Conservation (phyloP, 1,140 invertebrate genomes). For the Calycopis cecrops region DNA sequence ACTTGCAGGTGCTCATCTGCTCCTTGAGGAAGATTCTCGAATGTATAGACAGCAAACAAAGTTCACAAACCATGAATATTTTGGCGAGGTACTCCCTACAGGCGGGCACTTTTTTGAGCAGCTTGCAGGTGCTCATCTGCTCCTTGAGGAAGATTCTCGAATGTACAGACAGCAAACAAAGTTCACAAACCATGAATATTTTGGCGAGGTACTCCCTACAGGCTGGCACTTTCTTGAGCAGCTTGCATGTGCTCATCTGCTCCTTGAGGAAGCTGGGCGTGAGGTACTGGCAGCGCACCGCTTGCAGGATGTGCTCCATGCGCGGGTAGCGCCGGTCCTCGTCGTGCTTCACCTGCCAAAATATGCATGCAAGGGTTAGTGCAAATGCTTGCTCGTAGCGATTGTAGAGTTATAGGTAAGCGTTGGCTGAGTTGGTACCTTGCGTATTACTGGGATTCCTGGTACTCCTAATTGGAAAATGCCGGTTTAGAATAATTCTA, state of each 20-base stretch:
- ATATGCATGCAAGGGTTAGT: too few species aligned
- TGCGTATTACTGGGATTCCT: too few species aligned
- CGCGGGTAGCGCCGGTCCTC: constrained; percentile 87
- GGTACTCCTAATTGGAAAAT: too few species aligned
- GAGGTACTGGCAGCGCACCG: constrained; percentile 92
- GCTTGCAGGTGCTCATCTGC: constrained; percentile 92
- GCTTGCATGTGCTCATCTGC: constrained; percentile 92
- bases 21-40: constrained; percentile 90
- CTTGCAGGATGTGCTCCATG: constrained; percentile 90
- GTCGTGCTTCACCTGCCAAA: constrained; percentile 81
- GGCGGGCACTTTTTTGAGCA: constrained; percentile 90
- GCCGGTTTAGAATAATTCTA: too few species aligned
- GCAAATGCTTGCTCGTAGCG: too few species aligned
- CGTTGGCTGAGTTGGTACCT: too few species aligned
- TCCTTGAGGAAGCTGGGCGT: constrained; percentile 92
- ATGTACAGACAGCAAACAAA: not conserved
- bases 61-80: constrained; percentile 84
- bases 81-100: constrained; percentile 92
- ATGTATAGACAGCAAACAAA: not conserved
- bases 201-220: constrained; percentile 92
- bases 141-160: constrained; percentile 89
- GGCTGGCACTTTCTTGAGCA: constrained; percentile 90
- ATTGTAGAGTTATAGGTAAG: too few species aligned
- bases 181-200: constrained; percentile 84
- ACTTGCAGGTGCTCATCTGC: constrained; percentile 92